Percentiles rank a stretch among this genome's conserved stretches.
Conservation (phyloP, 2,113 vertebrate genomes). For the Chionodraco myersi region DNA sequence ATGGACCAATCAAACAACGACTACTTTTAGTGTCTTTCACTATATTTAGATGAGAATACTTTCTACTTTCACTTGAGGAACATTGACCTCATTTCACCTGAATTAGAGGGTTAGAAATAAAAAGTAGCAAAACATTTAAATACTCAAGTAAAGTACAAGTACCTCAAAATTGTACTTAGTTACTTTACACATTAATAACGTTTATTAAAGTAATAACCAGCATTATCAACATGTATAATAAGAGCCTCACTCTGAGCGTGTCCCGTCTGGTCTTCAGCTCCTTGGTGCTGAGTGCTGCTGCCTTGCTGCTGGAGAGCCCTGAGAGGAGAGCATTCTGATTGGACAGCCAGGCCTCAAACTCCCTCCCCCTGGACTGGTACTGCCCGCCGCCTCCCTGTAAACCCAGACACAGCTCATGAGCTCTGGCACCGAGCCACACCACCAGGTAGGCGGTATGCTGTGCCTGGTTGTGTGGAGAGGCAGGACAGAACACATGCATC, state of each 20-base stretch:
- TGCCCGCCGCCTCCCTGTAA: slow-evolving; percentile 53
- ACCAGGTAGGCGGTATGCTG: neutral
- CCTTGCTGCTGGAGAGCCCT: slow-evolving; percentile 65
- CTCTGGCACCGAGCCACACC: neutral
- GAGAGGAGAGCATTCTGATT: slow-evolving; percentile 84
- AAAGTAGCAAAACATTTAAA: too few species aligned
- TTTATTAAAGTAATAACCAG: too few species aligned
- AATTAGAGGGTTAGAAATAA: too few species aligned
- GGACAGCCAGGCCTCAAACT: slow-evolving; percentile 89
- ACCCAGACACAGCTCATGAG: slow-evolving; percentile 2
- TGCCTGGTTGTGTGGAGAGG: neutral
- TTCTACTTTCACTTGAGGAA: too few species aligned
- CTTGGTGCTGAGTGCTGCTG: slow-evolving; percentile 44
- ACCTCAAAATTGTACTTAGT: too few species aligned
- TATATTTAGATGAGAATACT: too few species aligned
- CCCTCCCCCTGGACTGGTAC: slow-evolving; percentile 45
- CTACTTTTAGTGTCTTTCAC: too few species aligned
- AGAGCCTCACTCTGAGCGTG: slow-evolving; percentile 84
- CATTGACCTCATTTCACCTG: too few species aligned
- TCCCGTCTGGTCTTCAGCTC: slow-evolving; percentile 73
- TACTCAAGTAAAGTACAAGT: too few species aligned
- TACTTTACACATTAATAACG: too few species aligned
- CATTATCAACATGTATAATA: too few species aligned
- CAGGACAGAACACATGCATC: neutral
- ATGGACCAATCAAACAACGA: too few species aligned